Base-by-base conservation (phyloP, 2,797 vertebrate genomes). In the Poliocrania exsul region DNA sequence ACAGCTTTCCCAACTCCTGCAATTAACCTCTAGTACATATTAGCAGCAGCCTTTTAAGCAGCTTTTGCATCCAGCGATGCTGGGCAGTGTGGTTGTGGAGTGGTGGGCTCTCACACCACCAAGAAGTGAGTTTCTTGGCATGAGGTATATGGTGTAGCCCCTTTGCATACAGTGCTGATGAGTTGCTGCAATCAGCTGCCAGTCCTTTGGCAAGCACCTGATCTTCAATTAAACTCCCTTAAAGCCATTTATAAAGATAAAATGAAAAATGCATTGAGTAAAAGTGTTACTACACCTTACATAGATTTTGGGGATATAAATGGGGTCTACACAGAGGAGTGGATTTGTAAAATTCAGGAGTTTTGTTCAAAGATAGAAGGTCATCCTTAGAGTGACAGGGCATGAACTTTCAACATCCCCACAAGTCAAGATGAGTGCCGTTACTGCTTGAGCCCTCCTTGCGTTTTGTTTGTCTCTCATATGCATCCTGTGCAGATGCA, bases 11-110 rank as follows among this genome's bases (percentile, higher is more conserved):
- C 10, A 19, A 51, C 75, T 97, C 91, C 78, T 85, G 74, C 84
- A 97, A 97, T 97, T 97, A 97, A 92, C 94, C 84, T 92, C 78
- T 85, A 67, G 47, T 66, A 67, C 3, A 7, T 58, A 72, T 90
- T 80, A 96, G 6, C 57, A 35, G 54, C 81, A 83, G 42, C 24
- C 8, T 90, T 87, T 83, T 44, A 60, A 78, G 58, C 18, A 42
- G 23, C 26, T 88, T 86, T 70, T 81, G 9, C 15, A 24, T 54
- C 12, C 19, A 25, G 19, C 6, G 6, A 8, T 6, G 5, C 53
- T 86, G 40, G 46, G 58, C 16, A 42, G 60, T 13, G 7, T 4
- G 0, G 3, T 38, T 35, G 10, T 3, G 0, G 46, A 79, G 18
- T 24, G 16, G 1, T 29, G 67, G 8, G 6, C 33, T 77, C 51